phyloP scores from a whole-genome alignment of 2,888 invertebrate genomes.

The Cryptophagus acutangulus region DNA sequence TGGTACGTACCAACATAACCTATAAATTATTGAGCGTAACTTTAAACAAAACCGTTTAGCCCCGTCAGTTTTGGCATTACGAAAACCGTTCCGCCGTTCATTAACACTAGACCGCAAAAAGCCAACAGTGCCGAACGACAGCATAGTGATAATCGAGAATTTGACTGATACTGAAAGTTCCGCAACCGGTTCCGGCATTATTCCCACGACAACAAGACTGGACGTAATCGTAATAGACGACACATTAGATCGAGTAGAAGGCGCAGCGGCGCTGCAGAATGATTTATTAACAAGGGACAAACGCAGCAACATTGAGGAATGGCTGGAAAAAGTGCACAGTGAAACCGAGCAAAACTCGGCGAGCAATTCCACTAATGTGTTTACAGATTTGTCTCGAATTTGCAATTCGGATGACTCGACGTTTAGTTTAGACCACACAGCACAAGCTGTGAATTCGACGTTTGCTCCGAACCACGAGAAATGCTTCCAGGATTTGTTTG shows the following conservation, averaged over 20 bases:
- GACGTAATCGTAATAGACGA: constrained; percentile 20
- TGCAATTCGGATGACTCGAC: constrained; percentile 22
- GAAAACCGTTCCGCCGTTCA: constrained; percentile 36
- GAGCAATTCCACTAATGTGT: constrained; percentile 16
- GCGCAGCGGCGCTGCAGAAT: neutral
- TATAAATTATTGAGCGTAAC: too few relatives aligned
- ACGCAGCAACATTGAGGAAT: constrained; percentile 24
- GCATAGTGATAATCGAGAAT: constrained; percentile 22
- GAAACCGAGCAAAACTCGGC: constrained; percentile 1
- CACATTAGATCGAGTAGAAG: constrained; percentile 13
- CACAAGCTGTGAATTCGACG: constrained; percentile 32
- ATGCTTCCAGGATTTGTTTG: constrained; percentile 35
- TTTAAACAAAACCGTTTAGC: too few relatives aligned
- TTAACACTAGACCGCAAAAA: constrained; percentile 29
- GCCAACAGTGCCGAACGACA: constrained; percentile 20
- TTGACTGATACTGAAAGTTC: constrained; percentile 1
- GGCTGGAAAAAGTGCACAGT: constrained; percentile 28
- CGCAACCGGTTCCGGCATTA: constrained; percentile 1
- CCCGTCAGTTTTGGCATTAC: constrained; percentile 36
- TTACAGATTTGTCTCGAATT: constrained; percentile 34
- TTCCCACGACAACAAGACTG: constrained; percentile 4
- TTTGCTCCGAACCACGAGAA: constrained; percentile 18
- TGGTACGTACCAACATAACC: too few relatives aligned
- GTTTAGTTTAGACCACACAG: constrained; percentile 17
- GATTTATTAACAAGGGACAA: constrained; percentile 15